A percentile compares a stretch with the other conserved stretches of the same genome.
phyloP scores from a whole-genome alignment of 2,113 vertebrate genomes.

The Parotia lawesii region DNA sequence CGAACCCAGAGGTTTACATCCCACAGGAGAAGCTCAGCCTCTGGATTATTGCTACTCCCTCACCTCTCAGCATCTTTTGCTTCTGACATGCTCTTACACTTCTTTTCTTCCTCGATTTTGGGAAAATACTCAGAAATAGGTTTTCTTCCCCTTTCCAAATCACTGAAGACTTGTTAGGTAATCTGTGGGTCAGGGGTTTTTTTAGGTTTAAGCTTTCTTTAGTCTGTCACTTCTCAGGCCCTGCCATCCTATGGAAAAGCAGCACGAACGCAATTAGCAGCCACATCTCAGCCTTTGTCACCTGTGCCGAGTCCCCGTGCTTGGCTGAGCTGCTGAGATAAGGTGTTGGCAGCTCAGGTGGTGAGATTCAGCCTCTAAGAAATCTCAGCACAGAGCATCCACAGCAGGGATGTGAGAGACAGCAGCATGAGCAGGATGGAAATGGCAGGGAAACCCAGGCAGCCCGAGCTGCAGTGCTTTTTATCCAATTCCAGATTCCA shows the following conservation, averaged over 20 bases:
- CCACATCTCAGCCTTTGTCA: conserved; percentile 24
- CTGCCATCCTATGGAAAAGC: neutral
- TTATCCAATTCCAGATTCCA: neutral
- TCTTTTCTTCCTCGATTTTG: neutral
- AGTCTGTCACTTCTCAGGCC: neutral
- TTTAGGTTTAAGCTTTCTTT: neutral
- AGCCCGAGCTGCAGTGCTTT: neutral
- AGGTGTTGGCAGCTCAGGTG: conserved; percentile 21
- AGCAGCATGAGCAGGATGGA: neutral
- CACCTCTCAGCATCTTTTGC: neutral
- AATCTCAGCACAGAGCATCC: neutral
- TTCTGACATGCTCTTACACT: neutral
- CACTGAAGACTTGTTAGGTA: neutral
- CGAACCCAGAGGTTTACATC: neutral
- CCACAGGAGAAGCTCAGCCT: neutral
- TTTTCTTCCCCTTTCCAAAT: neutral
- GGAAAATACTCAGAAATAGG: neutral
- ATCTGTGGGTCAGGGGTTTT: neutral
- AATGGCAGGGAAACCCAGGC: neutral
- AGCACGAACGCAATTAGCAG: neutral
- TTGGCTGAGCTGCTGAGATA: conserved; percentile 38
- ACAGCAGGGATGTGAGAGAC: neutral
- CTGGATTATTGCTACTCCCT: neutral
- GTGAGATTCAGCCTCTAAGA: conserved; percentile 8
- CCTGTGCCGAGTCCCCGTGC: neutral